phyloP scores from a whole-genome alignment of 2,888 invertebrate species.

The Troides oblongomaculatus region DNA sequence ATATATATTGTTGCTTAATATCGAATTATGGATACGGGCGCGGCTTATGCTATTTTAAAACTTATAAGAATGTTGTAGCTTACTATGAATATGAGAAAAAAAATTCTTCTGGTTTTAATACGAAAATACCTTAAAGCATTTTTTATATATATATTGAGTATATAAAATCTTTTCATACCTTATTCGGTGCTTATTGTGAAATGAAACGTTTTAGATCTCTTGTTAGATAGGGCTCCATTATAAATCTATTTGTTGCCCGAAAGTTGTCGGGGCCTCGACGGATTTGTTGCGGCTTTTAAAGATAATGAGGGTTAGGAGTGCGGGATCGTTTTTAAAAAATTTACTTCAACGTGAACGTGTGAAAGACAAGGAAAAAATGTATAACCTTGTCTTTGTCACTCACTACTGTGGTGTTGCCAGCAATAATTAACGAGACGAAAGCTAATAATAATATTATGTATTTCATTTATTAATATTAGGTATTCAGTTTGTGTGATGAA shows the following conservation, averaged over 20 bases:
- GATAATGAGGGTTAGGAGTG: not conserved
- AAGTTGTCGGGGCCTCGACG: not conserved
- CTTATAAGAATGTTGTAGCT: conserved; percentile 49
- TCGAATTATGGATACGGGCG: conserved; percentile 19
- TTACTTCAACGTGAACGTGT: not conserved
- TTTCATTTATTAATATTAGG: not conserved
- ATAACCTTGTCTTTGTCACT: not conserved
- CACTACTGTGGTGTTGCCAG: not conserved
- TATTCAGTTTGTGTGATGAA: not conserved
- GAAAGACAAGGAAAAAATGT: no score
- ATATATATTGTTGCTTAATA: conserved; percentile 29
- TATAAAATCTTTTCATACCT: conserved; percentile 11
- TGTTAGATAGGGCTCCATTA: conserved; percentile 44
- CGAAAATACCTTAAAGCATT: not conserved
- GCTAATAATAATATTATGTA: not conserved
- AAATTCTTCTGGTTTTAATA: not conserved
- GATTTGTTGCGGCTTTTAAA: conserved; percentile 20
- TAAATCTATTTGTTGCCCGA: conserved; percentile 11
- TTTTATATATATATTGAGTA: conserved; percentile 1
- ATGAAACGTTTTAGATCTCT: conserved; percentile 43
- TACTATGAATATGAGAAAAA: conserved; percentile 17
- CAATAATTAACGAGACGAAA: not conserved
- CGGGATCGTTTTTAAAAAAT: not conserved
- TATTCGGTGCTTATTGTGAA: conserved; percentile 30
- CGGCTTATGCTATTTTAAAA: conserved; percentile 42